These are phyloP conservation scores for Chromis chromis DNA, from an alignment of 2,797 vertebrate species.

Conservation along the genomic window DNA sequence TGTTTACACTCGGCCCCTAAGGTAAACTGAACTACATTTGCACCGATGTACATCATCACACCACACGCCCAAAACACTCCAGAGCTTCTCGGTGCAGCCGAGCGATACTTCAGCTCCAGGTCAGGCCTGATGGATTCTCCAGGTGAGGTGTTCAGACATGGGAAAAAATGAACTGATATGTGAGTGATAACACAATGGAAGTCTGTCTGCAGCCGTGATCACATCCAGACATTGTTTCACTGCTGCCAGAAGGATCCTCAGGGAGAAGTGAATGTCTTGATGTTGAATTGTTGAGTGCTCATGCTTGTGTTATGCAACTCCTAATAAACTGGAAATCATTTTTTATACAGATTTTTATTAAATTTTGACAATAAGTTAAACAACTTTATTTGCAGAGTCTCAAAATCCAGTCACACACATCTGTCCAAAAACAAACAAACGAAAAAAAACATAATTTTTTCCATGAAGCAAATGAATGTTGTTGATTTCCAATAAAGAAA, in stretches of 20 bases:
- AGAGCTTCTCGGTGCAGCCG: constrained; percentile 11
- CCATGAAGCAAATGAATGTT: constrained; percentile 51
- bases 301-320: not conserved
- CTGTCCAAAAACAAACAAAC: too few relatives aligned
- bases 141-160: constrained; percentile 46
- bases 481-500: constrained; percentile 30
- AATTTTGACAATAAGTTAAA: constrained; percentile 86
- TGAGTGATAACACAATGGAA: constrained; percentile 17
- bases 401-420: constrained; percentile 74
- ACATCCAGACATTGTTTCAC: constrained; percentile 30
- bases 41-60: constrained; percentile 56
- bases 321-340: not conserved
- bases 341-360: constrained; percentile 67
- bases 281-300: not conserved
- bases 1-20: constrained; percentile 51
- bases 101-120: constrained; percentile 1
- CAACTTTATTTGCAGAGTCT: constrained; percentile 67
- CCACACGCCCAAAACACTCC: constrained; percentile 27
- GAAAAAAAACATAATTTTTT: constrained; percentile 63
- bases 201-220: constrained; percentile 27
- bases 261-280: not conserved
- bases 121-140: constrained; percentile 48
- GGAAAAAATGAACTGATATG: constrained; percentile 7
- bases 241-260: constrained; percentile 13
- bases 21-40: constrained; percentile 64